Evolutionary conservation across 2,888 invertebrate species (phyloP).

Genomic region (Argyresthia goedartella): DNA sequence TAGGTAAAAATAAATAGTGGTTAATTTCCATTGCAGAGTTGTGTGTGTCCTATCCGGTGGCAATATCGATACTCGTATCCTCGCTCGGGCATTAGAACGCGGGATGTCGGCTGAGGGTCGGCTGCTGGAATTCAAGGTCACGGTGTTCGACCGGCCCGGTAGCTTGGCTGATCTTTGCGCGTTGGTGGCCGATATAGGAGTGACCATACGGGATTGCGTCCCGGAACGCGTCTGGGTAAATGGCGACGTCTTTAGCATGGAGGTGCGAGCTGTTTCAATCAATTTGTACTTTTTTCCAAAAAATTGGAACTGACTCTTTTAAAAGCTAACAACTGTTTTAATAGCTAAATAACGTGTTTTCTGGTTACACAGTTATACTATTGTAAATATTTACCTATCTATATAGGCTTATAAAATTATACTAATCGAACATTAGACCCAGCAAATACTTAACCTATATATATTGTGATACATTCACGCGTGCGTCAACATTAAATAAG

Average conservation of each 20-base stretch:
- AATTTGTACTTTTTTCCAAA: not conserved
- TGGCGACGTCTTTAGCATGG: constrained; percentile 80
- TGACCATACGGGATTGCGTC: constrained; percentile 91
- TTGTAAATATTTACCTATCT: too few species aligned
- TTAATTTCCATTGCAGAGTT: constrained; percentile 71
- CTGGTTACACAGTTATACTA: too few species aligned
- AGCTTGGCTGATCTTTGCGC: constrained; percentile 87
- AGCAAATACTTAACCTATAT: too few species aligned
- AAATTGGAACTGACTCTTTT: not conserved
- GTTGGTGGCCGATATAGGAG: constrained; percentile 80
- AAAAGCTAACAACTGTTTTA: too few species aligned
- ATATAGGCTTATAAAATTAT: too few species aligned
- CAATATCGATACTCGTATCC: constrained; percentile 91
- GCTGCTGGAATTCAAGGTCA: constrained; percentile 69
- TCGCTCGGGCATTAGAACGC: constrained; percentile 88
- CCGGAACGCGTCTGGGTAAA: constrained; percentile 96
- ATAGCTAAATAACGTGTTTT: too few species aligned
- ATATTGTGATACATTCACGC: too few species aligned
- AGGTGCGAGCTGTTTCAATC: constrained; percentile 27
- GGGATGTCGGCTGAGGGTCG: constrained; percentile 92
- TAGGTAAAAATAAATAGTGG: not conserved
- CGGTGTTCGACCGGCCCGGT: constrained; percentile 86
- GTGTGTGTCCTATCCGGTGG: constrained; percentile 87
- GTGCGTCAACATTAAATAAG: too few species aligned
- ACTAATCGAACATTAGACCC: too few species aligned